Evolutionary conservation across 1,140 invertebrate species (phyloP).

Genomic region (Solenopsis invicta): DNA sequence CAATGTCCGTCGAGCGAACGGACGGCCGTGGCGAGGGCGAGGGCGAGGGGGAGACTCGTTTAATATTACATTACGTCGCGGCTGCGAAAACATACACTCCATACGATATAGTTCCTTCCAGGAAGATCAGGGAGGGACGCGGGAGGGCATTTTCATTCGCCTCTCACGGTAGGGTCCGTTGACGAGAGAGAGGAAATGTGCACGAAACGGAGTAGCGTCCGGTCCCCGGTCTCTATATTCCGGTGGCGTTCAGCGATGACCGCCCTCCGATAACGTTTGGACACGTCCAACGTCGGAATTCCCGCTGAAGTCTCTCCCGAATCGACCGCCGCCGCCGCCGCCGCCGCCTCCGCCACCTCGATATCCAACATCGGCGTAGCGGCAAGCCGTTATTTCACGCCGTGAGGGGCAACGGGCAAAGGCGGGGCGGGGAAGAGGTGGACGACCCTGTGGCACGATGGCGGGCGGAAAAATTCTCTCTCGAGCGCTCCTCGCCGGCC

Average conservation of each 20-base stretch:
- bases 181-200: conserved; percentile 45
- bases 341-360: neutral
- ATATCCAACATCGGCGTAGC: conserved; percentile 51
- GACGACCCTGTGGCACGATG: conserved; percentile 45
- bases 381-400: conserved; percentile 63
- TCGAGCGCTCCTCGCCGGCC: conserved; percentile 58
- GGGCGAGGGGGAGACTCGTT: conserved; percentile 17
- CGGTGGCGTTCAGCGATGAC: conserved; percentile 66
- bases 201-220: conserved; percentile 32
- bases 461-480: conserved; percentile 69
- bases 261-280: conserved; percentile 72
- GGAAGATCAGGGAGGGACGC: neutral
- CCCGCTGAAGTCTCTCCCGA: conserved; percentile 55
- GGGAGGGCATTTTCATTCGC: conserved; percentile 40
- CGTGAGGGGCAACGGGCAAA: conserved; percentile 13
- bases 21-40: neutral
- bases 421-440: neutral
- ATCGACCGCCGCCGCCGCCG: conserved; percentile 27
- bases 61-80: conserved; percentile 66
- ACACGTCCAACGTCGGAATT: conserved; percentile 71
- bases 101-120: conserved; percentile 8
- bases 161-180: conserved; percentile 17
- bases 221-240: conserved; percentile 64
- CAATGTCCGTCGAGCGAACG: conserved; percentile 16
- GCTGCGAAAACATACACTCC: conserved; percentile 42